phyloP scores from a whole-genome alignment of 2,113 vertebrate genomes.

The Apeltes quadracus region DNA sequence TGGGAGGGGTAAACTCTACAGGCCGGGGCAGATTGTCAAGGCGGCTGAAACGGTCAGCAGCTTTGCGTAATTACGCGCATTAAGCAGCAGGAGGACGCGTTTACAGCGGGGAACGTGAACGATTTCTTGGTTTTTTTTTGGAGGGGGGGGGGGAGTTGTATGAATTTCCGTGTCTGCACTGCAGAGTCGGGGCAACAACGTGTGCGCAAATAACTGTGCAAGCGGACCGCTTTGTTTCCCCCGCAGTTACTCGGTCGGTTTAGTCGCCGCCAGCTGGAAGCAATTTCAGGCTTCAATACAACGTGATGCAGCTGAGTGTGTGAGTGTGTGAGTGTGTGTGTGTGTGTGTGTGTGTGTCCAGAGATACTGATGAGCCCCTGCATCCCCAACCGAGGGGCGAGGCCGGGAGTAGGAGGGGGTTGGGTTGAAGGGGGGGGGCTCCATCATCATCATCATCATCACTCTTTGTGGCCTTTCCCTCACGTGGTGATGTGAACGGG shows the following conservation, averaged over 20 bases:
- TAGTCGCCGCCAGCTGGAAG: slow-evolving; percentile 40
- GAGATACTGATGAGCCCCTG: slow-evolving; percentile 56
- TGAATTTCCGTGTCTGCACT: not conserved
- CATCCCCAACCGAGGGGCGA: slow-evolving; percentile 69
- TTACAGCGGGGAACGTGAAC: slow-evolving; percentile 9
- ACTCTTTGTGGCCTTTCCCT: slow-evolving; percentile 48
- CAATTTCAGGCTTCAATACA: slow-evolving; percentile 44
- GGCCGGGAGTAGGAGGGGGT: slow-evolving; percentile 37
- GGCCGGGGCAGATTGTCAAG: not conserved
- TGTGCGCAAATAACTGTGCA: slow-evolving; percentile 24
- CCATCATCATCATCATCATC: slow-evolving; percentile 42
- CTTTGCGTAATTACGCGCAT: slow-evolving; percentile 14
- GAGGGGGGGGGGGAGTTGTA: too few species aligned
- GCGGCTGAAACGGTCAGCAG: slow-evolving; percentile 1
- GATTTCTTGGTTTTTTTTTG: not conserved
- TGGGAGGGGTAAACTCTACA: not conserved
- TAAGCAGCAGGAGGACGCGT: not conserved
- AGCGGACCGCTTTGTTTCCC: slow-evolving; percentile 39
- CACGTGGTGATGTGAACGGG: slow-evolving; percentile 17
- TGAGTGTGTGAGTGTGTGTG: slow-evolving; percentile 19
- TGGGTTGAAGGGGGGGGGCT: not conserved
- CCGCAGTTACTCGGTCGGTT: slow-evolving; percentile 12
- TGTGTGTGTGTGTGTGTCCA: slow-evolving; percentile 30
- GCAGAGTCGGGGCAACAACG: slow-evolving; percentile 23
- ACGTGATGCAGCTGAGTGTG: slow-evolving; percentile 34